These are phyloP conservation scores for Siniperca obscura DNA, from an alignment of 2,797 vertebrate genomes.

Conservation along the genomic window DNA sequence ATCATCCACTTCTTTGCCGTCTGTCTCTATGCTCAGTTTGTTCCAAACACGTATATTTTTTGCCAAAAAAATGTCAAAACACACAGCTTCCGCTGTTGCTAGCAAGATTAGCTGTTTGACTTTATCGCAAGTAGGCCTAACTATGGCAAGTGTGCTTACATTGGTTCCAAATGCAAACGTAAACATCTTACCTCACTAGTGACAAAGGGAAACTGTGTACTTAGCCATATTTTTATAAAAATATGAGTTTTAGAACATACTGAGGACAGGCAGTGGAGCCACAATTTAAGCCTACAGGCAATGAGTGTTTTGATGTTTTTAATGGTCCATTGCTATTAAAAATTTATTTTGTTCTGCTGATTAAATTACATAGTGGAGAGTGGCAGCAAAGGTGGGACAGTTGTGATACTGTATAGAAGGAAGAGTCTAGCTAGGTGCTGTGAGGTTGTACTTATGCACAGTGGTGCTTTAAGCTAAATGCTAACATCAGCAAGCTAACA, in stretches of 20 bases:
- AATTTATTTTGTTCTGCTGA: neutral
- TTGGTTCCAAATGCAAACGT: neutral
- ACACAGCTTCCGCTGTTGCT: neutral
- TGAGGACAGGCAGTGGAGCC: neutral
- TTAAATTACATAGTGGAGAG: neutral
- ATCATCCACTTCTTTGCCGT: neutral
- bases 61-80: neutral
- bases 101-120: neutral
- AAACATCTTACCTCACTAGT: neutral
- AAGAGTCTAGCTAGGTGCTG: neutral
- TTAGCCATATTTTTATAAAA: neutral
- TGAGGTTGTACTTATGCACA: neutral
- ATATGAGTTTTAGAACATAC: neutral
- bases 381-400: neutral
- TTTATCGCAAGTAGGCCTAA: neutral
- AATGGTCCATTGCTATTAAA: neutral
- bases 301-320: neutral
- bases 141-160: no score
- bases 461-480: neutral
- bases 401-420: neutral
- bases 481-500: neutral
- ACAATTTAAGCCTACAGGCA: neutral
- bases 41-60: neutral
- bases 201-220: neutral
- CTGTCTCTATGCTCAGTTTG: neutral